Evolutionary conservation across 2,888 invertebrate species (phyloP), one percentile per base, ranked within the genome.

Genomic region (Unio pictorum): DNA sequence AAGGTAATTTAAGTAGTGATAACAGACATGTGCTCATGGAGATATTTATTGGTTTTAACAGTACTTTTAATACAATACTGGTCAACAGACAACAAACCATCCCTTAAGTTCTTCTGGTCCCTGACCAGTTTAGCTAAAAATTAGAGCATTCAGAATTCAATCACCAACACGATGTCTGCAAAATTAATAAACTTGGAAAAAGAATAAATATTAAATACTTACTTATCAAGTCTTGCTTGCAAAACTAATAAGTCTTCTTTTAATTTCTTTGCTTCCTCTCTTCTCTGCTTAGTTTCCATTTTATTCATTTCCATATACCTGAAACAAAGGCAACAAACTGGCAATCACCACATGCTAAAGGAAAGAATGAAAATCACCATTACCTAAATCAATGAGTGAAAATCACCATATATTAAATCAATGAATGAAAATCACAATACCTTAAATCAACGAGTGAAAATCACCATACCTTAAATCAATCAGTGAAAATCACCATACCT

Each of bases 291-390:
- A 1, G 90, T 90, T n/a, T 87, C 81, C 55, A 82, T 68, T 77
- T 89, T 90, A 74, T 91, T 91, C 23, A 81, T 78, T 63, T 89
- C 89, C 87, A 91, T 86, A 80, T 91, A 90, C 78, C 90, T 90
- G 77, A 23, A 79, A 75, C 45, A 67, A 59, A 65, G 17, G 56
- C 7, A 23, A 3, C 61, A 15, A 26, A 64, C 56, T 1, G 23
- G 17, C 26, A 56, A 23, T 61, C 57, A 58, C 15, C 20, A 55
- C 15, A 4, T 18, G 7, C 28, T 60, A 6, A n/a, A 26, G 23
- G 23, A 20, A 61, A 7, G 62, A 23, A 61, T 28, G 23, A 23
- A 23, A n/a, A 58, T 23, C 58, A 58, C n/a, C 8, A 8, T 58
- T 18, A 18, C 2, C 3, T 59, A 0, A 59, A 26, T 1, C 59